These are phyloP conservation scores for Cochlearius cochlearius DNA, from an alignment of 2,113 vertebrate genomes.

Conservation along the genomic window DNA sequence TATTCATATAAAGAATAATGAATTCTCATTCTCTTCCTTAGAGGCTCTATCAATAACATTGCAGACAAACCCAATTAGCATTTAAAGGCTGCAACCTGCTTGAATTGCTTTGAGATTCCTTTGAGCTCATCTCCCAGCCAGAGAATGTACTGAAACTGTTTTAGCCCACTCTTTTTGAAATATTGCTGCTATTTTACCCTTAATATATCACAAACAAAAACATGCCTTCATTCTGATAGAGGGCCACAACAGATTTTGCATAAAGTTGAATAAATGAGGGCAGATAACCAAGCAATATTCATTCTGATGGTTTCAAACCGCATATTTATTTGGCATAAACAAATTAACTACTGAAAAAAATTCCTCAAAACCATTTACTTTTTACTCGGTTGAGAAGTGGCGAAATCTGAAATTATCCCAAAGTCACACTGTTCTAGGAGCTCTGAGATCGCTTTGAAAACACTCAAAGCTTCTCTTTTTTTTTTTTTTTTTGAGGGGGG, in stretches of 20 bases:
- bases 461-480: not conserved
- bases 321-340: not conserved
- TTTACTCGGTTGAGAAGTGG: not conserved
- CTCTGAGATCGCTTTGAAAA: not conserved
- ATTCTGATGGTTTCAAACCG: not conserved
- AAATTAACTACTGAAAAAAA: conserved; percentile 19
- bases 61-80: conserved; percentile 30
- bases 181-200: not conserved
- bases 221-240: not conserved
- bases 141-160: conserved; percentile 22
- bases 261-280: conserved; percentile 4
- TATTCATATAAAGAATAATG: not conserved
- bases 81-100: conserved; percentile 24
- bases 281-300: not conserved
- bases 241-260: not conserved
- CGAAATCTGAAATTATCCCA: not conserved
- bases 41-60: conserved; percentile 30
- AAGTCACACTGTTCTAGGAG: not conserved
- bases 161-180: conserved; percentile 24
- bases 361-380: not conserved
- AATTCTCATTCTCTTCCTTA: not conserved
- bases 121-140: conserved; percentile 20
- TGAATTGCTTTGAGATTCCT: not conserved
- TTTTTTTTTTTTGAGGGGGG: not conserved
- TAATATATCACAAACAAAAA: conserved; percentile 48